phyloP scores from a whole-genome alignment of 2,797 vertebrate genomes.

The Spizella passerina region DNA sequence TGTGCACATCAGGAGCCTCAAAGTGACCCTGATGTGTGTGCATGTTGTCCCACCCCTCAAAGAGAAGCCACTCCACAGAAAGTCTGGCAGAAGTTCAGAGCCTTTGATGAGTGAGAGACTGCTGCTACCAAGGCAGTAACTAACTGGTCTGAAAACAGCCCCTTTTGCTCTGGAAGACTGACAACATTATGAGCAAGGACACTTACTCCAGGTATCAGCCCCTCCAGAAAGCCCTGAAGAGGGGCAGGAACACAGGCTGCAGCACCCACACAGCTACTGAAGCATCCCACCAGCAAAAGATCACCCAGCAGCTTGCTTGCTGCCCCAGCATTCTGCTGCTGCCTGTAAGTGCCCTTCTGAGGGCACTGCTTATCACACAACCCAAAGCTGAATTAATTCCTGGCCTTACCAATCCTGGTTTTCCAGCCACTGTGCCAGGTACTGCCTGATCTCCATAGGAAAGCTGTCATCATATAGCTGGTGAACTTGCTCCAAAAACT shows the following conservation, averaged over 20 bases:
- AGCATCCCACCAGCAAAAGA: not conserved
- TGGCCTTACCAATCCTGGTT: slow-evolving; percentile 92
- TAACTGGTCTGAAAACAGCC: fast-evolving
- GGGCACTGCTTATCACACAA: fast-evolving
- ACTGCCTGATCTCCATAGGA: slow-evolving; percentile 97
- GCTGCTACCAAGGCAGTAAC: not conserved
- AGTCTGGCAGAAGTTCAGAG: not conserved
- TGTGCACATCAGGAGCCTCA: not conserved
- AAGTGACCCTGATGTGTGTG: not conserved
- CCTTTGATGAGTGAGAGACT: not conserved
- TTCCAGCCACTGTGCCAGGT: slow-evolving; percentile 94
- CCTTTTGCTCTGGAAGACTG: not conserved
- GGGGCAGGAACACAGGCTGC: not conserved
- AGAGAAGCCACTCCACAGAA: not conserved
- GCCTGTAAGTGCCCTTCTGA: fast-evolving
- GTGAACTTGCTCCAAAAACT: slow-evolving; percentile 95
- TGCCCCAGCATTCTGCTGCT: not conserved
- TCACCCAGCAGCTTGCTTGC: not conserved
- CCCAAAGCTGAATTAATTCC: not conserved
- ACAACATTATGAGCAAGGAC: not conserved
- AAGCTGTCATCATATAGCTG: slow-evolving; percentile 97
- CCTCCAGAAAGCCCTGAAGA: not conserved
- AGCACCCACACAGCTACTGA: not conserved
- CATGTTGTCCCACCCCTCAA: too few species aligned
- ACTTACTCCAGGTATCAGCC: not conserved